A percentile compares a stretch with the other conserved stretches of the same genome.
Evolutionary conservation across 2,797 vertebrate species (phyloP).

Genomic region (Sebastes kiyomatsui): DNA sequence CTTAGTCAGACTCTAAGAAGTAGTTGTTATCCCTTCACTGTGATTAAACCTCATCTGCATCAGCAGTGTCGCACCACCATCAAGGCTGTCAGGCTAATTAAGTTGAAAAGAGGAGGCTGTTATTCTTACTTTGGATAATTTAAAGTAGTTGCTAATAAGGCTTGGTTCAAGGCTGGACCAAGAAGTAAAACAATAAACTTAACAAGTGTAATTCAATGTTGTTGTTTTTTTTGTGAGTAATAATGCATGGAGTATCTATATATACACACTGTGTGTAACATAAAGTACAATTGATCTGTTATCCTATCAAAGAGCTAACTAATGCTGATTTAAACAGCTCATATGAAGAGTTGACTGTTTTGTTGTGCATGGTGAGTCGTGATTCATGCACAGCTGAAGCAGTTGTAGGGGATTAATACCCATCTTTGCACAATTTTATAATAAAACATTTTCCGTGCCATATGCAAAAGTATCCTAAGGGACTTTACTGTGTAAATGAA

Average conservation of each 20-base stretch:
- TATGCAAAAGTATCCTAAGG: neutral
- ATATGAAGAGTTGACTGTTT: neutral
- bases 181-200: neutral
- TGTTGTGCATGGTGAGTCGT: neutral
- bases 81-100: constrained; percentile 26
- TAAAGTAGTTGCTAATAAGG: neutral
- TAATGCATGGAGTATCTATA: neutral
- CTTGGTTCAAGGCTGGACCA: neutral
- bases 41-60: constrained; percentile 51
- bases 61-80: constrained; percentile 7
- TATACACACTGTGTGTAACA: neutral
- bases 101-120: constrained; percentile 1
- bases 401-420: neutral
- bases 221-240: neutral
- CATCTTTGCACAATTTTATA: neutral
- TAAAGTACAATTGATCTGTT: neutral
- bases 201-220: neutral
- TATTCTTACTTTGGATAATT: constrained; percentile 7
- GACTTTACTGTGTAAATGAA: neutral
- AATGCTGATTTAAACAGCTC: neutral
- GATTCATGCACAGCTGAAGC: neutral
- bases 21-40: constrained; percentile 26
- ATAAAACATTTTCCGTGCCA: neutral
- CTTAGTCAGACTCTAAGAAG: constrained; percentile 28
- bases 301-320: neutral